Evolutionary conservation across 2,888 invertebrate genomes (phyloP).

Genomic region (Idaea dimidiata): DNA sequence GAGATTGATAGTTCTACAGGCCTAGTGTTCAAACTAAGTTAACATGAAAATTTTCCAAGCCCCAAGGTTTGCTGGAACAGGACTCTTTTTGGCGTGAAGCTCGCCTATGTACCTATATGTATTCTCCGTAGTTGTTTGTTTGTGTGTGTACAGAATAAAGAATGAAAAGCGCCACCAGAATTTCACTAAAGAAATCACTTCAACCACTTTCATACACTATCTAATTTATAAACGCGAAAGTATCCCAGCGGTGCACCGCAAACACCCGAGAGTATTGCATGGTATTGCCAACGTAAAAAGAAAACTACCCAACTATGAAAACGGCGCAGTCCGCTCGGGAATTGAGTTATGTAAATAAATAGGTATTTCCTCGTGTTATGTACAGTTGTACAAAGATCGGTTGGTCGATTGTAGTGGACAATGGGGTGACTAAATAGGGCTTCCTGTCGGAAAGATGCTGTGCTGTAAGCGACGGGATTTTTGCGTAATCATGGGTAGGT

Average conservation of each 20-base stretch:
- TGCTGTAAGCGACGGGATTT: background rate
- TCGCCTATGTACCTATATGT: too few relatives aligned
- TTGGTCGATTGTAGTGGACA: background rate
- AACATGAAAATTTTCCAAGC: too few relatives aligned
- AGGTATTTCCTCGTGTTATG: background rate
- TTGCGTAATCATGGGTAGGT: background rate
- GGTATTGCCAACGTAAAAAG: background rate
- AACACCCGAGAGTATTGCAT: background rate
- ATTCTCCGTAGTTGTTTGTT: too few relatives aligned
- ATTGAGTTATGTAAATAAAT: background rate
- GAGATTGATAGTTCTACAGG: too few relatives aligned
- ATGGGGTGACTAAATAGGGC: background rate
- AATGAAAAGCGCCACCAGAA: background rate
- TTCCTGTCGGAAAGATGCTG: background rate
- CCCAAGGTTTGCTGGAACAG: too few relatives aligned
- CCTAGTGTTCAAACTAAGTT: too few relatives aligned
- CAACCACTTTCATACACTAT: background rate
- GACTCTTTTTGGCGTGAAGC: too few relatives aligned
- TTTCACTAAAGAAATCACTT: background rate
- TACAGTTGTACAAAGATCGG: background rate
- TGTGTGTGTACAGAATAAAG: too few relatives aligned
- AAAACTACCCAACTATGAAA: background rate
- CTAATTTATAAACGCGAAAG: background rate
- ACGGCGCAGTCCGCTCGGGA: background rate
- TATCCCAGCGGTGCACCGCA: background rate